Conservation (phyloP, 2,113 vertebrate species). For the Struthidea cinerea region DNA sequence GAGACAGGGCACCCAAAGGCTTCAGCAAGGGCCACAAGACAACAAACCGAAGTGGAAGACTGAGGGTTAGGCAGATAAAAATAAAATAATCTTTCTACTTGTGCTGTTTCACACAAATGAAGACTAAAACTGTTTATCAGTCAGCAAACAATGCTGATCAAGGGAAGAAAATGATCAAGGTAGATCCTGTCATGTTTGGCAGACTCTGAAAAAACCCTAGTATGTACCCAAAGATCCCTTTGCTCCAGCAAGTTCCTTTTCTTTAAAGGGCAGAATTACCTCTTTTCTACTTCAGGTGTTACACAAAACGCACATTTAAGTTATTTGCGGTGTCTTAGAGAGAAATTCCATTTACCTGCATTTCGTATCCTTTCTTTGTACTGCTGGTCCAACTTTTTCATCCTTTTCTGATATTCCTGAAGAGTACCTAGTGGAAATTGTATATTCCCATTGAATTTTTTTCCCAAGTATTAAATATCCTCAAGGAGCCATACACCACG, state of each 20-base stretch:
- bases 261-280: neutral
- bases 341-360: constrained; percentile 71
- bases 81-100: rapidly evolving
- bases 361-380: constrained; percentile 96
- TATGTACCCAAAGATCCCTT: neutral
- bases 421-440: constrained; percentile 81
- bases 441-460: neutral
- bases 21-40: neutral
- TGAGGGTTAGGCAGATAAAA: neutral
- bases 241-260: neutral
- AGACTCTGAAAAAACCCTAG: neutral
- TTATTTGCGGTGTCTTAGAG: neutral
- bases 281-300: neutral
- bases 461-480: neutral
- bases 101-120: neutral
- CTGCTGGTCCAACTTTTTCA: constrained; percentile 98
- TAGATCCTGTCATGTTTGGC: neutral
- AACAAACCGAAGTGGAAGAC: neutral
- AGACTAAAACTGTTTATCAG: neutral
- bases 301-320: neutral
- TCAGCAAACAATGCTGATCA: neutral
- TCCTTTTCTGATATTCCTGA: constrained; percentile 97
- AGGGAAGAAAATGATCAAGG: neutral
- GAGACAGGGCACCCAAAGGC: neutral
- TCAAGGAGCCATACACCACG: neutral